Evolutionary conservation across 2,888 invertebrate genomes (phyloP).

Genomic region (Pantelozetes paolii): DNA sequence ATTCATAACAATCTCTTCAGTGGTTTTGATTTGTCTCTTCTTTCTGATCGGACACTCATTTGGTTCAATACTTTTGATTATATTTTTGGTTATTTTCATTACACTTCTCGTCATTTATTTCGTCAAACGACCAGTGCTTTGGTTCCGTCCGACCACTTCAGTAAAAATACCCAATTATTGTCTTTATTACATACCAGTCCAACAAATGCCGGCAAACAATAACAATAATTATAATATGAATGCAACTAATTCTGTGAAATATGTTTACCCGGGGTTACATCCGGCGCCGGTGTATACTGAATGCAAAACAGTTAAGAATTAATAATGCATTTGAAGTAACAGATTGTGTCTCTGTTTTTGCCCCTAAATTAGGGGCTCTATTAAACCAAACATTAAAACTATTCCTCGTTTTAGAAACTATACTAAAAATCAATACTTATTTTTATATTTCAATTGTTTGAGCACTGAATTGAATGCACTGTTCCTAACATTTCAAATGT

Average conservation of each 20-base stretch:
- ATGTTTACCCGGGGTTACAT: neutral
- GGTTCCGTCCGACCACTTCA: conserved; percentile 2
- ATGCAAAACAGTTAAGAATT: neutral
- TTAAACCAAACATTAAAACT: too few relatives aligned
- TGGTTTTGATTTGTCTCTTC: neutral
- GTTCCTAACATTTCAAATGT: too few relatives aligned
- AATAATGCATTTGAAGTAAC: too few relatives aligned
- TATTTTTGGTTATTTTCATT: neutral
- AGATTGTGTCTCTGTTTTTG: too few relatives aligned
- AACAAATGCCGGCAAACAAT: neutral
- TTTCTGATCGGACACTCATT: neutral
- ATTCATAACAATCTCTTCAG: neutral
- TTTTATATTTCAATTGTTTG: too few relatives aligned
- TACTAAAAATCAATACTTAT: too few relatives aligned
- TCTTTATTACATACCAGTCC: neutral
- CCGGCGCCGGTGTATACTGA: neutral
- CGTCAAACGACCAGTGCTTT: neutral
- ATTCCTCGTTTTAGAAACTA: too few relatives aligned
- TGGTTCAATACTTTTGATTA: conserved; percentile 1
- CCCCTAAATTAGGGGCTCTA: too few relatives aligned
- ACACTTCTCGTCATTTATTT: neutral
- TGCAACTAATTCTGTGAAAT: neutral
- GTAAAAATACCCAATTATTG: conserved; percentile 18
- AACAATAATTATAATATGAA: neutral
- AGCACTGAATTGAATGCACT: too few relatives aligned